Base-by-base conservation (phyloP, 23 tunicate species). In the Styela clava region DNA sequence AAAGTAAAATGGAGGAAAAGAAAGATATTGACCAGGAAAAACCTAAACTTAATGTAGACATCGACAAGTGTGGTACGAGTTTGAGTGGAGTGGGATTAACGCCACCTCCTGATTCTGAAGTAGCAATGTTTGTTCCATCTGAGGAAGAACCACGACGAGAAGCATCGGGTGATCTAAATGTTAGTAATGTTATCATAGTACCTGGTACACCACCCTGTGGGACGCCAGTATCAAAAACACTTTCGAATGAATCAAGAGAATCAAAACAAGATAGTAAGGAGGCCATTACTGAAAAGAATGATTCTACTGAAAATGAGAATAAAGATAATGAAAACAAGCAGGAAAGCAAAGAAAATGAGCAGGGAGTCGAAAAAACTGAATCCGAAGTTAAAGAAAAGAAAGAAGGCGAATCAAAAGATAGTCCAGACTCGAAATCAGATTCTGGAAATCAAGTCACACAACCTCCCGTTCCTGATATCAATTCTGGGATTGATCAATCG, bases 51-150 rank as follows among this genome's bases (percentile, higher is more conserved):
- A 29, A 67, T 18, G 2, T 26, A 19, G 71, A 67, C 0, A 33
- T 31, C 9, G 7, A 35, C 37, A 33, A 2, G 69, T 16, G 34
- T 21, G 16, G 35, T 25, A 69, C 82, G 18, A 31, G 44, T 27
- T 77, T 82, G 9, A 74, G 78, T 27, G 91, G 91, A 1, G 91
- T 87, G 1, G 91, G 91, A 19, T 65, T 87, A 12, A 82, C 91
- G 30, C 91, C 91, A 19, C 86, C 86, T 30, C 91, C 86, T 26
- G 85, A 72, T 24, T 67, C 86, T 20, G 76, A 84, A 35, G 33
- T 64, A 33, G 61, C 82, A 2, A 32, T 31, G 0, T 73, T 63
- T 34, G 68, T 64, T 1, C 63, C 90, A 33, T 35, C 85, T 29
- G 35, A 51, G 62, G 91, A 82, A 16, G 86, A 74, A 21, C 64